Percentiles rank a stretch among this genome's conserved stretches.
These are phyloP conservation scores for Benitochromis conjunctus DNA, from an alignment of 2,113 vertebrate genomes.

Conservation along the genomic window DNA sequence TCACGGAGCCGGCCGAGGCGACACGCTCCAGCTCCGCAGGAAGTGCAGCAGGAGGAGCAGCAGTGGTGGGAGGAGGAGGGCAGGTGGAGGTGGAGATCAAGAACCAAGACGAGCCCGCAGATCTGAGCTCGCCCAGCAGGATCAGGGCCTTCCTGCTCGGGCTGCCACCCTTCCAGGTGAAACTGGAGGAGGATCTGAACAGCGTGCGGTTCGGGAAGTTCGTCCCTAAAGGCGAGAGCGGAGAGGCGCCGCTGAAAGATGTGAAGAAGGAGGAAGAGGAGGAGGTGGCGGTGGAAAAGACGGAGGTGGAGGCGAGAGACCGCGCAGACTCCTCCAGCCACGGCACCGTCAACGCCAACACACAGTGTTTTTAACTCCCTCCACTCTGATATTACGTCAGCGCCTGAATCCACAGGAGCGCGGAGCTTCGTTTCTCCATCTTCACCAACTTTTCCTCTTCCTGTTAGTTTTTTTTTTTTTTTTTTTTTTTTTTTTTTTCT, in stretches of 20 bases:
- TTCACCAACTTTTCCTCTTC: neutral
- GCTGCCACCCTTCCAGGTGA: slow-evolving; percentile 53
- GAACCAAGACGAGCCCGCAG: slow-evolving; percentile 73
- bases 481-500: neutral
- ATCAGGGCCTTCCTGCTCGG: slow-evolving; percentile 69
- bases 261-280: neutral
- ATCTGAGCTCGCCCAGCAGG: slow-evolving; percentile 75
- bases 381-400: neutral
- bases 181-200: slow-evolving; percentile 60
- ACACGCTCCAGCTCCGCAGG: neutral
- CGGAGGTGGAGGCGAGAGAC: slow-evolving; percentile 14
- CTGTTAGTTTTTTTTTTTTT: neutral
- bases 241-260: neutral
- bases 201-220: slow-evolving; percentile 30
- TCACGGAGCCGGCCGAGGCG: slow-evolving; percentile 17
- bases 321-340: neutral
- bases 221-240: neutral
- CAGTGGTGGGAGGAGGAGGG: neutral
- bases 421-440: neutral
- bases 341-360: neutral
- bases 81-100: neutral
- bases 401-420: neutral
- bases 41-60: neutral
- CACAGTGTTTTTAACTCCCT: slow-evolving; percentile 27
- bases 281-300: neutral